phyloP scores from a whole-genome alignment of 2,888 invertebrate genomes.

The Cephus runcator region DNA sequence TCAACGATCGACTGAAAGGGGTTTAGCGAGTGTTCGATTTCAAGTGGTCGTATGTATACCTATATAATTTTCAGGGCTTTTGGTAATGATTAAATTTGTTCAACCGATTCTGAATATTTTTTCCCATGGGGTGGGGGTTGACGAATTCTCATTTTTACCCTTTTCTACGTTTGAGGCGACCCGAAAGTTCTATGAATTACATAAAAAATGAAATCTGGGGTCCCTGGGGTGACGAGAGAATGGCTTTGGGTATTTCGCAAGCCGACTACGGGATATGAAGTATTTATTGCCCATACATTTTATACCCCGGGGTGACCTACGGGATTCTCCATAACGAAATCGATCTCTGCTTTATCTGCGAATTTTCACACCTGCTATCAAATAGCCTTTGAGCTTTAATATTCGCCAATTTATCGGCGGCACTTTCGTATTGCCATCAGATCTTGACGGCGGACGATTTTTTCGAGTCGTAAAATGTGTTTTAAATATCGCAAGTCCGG shows the following conservation, averaged over 20 bases:
- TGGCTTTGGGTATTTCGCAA: conserved; percentile 39
- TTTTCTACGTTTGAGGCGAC: conserved; percentile 9
- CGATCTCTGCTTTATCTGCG: conserved; percentile 36
- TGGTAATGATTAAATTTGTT: not conserved
- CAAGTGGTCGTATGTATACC: no score
- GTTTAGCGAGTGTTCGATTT: no score
- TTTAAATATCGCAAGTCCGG: no score
- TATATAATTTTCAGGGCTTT: no score
- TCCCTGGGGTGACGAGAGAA: conserved; percentile 21
- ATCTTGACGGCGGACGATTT: no score
- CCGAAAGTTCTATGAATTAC: conserved; percentile 19
- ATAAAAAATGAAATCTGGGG: conserved; percentile 29
- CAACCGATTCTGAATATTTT: not conserved
- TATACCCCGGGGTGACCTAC: conserved; percentile 32
- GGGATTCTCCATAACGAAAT: conserved; percentile 44
- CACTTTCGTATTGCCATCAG: no score
- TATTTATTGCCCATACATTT: conserved; percentile 44
- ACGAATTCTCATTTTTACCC: conserved; percentile 9
- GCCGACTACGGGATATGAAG: conserved; percentile 35
- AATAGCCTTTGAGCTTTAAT: conserved; percentile 7
- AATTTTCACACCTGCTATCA: conserved; percentile 21
- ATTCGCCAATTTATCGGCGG: not conserved
- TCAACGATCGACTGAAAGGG: no score
- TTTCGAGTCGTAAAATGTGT: no score
- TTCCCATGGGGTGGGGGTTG: not conserved